Evolutionary conservation across 2,888 invertebrate genomes (phyloP), one percentile per base, ranked within the genome.

Genomic region (Eupeodes luniger): DNA sequence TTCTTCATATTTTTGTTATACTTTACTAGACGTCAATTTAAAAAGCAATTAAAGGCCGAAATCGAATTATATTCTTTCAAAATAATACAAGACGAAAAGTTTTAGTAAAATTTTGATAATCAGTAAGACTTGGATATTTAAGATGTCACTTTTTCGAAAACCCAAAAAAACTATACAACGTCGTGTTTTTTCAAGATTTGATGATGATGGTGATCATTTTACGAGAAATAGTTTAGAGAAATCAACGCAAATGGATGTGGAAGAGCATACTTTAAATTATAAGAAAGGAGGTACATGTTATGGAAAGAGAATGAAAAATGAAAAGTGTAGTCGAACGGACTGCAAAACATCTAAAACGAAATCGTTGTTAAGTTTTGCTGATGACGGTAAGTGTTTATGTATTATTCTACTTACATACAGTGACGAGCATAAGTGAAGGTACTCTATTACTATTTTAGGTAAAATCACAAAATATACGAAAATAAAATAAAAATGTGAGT

Each of bases 141-240:
- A 90, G 91, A 97, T 97, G 97, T 97, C 97, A 81, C 93, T 98
- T 90, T 98, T 98, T 94, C 96, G 96, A 91, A 98, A 98, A 94
- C 98, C 98, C 0, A 96, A 96, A 92, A 96, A 98, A 92, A 96
- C 96, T 92, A 97, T 98, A 90, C 96, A 97, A 92, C 94, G 96
- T 89, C 95, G 97, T 79, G 95, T 96, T 82, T 96, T 96, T 93
- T 96, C 95, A 82, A 95, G 96, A 91, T 95, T 95, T 85, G 96
- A 96, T 90, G 96, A 96, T 67, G 96, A 96, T 66, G 95, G 96
- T 89, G 94, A 94, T 53, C 19, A n/a, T 5, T 12, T 53, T 19
- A 36, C 94, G 94, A 90, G 93, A 53, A 69, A 34, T 19, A 47
- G 67, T 11, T 67, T 10, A 14, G 64, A 47, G 11, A 79, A 53